Base-by-base conservation (phyloP, 2,113 vertebrate genomes). In the Embiotoca jacksoni region DNA sequence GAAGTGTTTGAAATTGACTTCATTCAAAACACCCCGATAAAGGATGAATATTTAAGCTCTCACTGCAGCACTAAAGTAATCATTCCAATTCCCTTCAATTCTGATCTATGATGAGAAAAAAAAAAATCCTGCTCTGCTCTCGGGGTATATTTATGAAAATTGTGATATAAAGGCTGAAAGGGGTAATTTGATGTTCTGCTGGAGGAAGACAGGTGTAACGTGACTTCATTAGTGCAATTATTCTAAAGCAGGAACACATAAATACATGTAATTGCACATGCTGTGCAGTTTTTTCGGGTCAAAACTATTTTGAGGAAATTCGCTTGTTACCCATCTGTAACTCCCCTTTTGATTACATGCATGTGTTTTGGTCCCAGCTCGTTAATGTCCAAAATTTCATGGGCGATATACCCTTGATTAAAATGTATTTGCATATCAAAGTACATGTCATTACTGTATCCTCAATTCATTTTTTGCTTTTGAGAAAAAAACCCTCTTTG, bases 11-110 rank as follows among this genome's bases (percentile, higher is more conserved):
- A 35, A 44, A 58, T 44, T n/a, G 30, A 50, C 23, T 50, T 50
- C 49, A 52, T 52, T 52, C 49, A 52, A 52, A 52, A 23, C 5
- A 44, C 13, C 3, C 41, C 2, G 41, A 44, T 44, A 44, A 44
- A 44, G 13, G 41, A 44, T 52, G 49, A 52, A 6, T 14, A 52
- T 7, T 52, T 23, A 23, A n/a, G 49, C 49, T 63, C 54, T 62
- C 30, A n/a, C 32, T 46, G 16, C 33, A 36, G 10, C 1, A 16
- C 44, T 44, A 6, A 36, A 52, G 52, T 9, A 32, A 37, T 37
- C 33, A 39, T 35, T 52, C 52, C 13, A 59, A 5, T 58, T 75
- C 13, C 62, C 57, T 62, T 62, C 41, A 56, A 7, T 14, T 57
- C 63, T 33, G 14, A 9, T 53, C 1, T 5, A 4, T 46, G 16